Conservation (phyloP, 2,113 vertebrate genomes). For the Prietella phreatophila region DNA sequence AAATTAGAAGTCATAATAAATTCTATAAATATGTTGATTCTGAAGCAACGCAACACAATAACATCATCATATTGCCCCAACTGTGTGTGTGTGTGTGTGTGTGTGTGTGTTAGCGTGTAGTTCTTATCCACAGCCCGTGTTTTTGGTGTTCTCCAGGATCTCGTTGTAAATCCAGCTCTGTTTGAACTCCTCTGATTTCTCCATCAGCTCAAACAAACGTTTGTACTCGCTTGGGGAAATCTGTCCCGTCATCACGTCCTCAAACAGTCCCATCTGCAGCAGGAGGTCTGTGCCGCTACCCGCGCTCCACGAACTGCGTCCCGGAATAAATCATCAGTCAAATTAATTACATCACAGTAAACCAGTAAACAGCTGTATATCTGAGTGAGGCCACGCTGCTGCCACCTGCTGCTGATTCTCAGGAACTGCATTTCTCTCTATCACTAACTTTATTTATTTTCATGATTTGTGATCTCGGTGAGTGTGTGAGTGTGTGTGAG, state of each 20-base stretch:
- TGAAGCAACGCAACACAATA: not conserved
- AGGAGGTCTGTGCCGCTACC: constrained; percentile 68
- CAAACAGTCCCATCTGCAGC: constrained; percentile 64
- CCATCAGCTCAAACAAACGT: constrained; percentile 80
- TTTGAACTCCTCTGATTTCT: constrained; percentile 72
- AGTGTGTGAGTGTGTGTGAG: not conserved
- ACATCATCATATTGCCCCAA: not conserved
- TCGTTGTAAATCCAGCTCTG: constrained; percentile 83
- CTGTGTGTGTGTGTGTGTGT: not conserved
- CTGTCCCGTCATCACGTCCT: constrained; percentile 65
- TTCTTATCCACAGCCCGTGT: constrained; percentile 56
- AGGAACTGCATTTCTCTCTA: not conserved
- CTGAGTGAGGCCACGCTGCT: not conserved
- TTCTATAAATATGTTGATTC: not conserved
- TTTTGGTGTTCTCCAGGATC: constrained; percentile 64
- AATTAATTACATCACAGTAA: not conserved
- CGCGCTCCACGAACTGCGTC: constrained; percentile 79
- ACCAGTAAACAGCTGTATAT: not conserved
- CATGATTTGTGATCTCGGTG: not conserved
- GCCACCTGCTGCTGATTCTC: not conserved
- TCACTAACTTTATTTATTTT: not conserved
- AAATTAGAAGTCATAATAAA: not conserved
- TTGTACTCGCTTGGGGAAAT: constrained; percentile 82
- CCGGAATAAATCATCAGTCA: not conserved
- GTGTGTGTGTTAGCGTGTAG: not conserved